Evolutionary conservation across 2,888 invertebrate species (phyloP).

Genomic region (Uloborus plumipes): DNA sequence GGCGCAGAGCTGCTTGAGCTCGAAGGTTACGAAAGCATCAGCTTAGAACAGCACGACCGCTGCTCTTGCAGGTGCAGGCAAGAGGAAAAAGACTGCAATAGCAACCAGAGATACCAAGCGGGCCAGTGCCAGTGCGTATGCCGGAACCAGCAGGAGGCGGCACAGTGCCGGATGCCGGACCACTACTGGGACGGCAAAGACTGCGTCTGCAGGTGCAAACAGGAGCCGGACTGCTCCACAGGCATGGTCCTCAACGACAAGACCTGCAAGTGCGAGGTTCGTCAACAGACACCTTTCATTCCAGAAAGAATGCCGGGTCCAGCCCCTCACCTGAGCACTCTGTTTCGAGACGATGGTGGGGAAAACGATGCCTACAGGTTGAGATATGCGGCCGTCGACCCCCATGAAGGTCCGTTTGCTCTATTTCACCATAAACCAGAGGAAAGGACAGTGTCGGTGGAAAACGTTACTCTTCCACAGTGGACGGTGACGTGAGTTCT

Average conservation of each 20-base stretch:
- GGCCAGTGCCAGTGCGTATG: slow-evolving; percentile 78
- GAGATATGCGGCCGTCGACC: slow-evolving; percentile 30
- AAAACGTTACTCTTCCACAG: slow-evolving; percentile 34
- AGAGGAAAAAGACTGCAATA: slow-evolving; percentile 74
- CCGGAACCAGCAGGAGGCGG: slow-evolving; percentile 76
- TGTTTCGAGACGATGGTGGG: slow-evolving; percentile 40
- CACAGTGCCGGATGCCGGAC: slow-evolving; percentile 75
- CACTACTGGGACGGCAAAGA: slow-evolving; percentile 76
- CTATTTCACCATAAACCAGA: slow-evolving; percentile 32
- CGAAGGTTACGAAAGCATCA: slow-evolving; percentile 47
- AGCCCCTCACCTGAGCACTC: slow-evolving; percentile 33
- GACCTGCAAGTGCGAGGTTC: slow-evolving; percentile 73
- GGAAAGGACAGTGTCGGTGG: slow-evolving; percentile 36
- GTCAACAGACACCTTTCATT: slow-evolving; percentile 14
- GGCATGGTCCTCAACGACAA: slow-evolving; percentile 77
- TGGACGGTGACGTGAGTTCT: not conserved
- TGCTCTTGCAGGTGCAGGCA: slow-evolving; percentile 50
- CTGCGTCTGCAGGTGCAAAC: slow-evolving; percentile 77
- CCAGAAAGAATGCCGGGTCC: slow-evolving; percentile 34
- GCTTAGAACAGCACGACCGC: slow-evolving; percentile 55
- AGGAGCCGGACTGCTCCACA: slow-evolving; percentile 76
- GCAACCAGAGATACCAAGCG: slow-evolving; percentile 75
- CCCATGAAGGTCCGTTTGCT: slow-evolving; percentile 49
- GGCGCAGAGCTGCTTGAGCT: slow-evolving; percentile 49
- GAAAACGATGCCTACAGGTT: slow-evolving; percentile 53